phyloP scores from a whole-genome alignment of 2,113 vertebrate genomes.

The Mus pahari region DNA sequence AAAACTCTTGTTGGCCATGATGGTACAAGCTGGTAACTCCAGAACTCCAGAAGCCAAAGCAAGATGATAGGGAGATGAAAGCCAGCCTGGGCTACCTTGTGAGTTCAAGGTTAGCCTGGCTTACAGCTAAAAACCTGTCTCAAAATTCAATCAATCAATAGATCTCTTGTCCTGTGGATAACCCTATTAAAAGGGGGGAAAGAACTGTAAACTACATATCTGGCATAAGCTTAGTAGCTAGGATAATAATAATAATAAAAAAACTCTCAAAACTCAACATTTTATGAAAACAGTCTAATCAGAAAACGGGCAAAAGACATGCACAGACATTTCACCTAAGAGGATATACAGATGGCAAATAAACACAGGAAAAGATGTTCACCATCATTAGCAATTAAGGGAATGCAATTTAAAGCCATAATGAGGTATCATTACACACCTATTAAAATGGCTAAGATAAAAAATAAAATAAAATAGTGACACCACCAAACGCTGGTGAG shows the following conservation, averaged over 20 bases:
- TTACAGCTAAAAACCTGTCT: neutral
- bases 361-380: constrained; percentile 18
- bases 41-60: neutral
- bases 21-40: neutral
- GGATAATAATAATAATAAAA: neutral
- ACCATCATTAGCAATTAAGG: neutral
- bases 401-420: constrained; percentile 19
- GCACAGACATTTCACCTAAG: constrained; percentile 37
- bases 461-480: constrained; percentile 27
- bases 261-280: constrained; percentile 14
- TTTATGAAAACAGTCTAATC: neutral
- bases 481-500: constrained; percentile 23
- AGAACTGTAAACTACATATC: neutral
- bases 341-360: neutral
- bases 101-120: neutral
- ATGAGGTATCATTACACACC: constrained; percentile 10
- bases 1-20: neutral
- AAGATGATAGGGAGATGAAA: neutral
- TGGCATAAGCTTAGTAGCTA: neutral
- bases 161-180: neutral
- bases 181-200: neutral
- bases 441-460: constrained; percentile 54
- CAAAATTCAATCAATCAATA: neutral
- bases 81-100: neutral
- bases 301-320: constrained; percentile 20